A percentile compares a stretch with the other conserved stretches of the same genome.
phyloP scores from a whole-genome alignment of 2,888 invertebrate genomes.

The Cinara cedri region DNA sequence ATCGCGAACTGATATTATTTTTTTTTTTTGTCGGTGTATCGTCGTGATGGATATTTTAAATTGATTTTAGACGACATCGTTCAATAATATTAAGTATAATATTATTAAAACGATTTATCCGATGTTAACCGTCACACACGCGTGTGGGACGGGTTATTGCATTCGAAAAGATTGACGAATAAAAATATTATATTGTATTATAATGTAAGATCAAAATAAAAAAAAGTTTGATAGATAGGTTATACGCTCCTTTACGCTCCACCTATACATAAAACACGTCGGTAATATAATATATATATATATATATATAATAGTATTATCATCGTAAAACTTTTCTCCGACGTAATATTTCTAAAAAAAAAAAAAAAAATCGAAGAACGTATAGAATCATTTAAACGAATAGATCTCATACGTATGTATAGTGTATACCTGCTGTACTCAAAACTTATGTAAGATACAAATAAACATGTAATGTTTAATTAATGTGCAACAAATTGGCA shows the following conservation, averaged over 20 bases:
- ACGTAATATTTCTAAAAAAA: no score
- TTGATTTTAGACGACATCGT: background rate
- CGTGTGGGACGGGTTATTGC: background rate
- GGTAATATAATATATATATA: no score
- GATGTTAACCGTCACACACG: background rate
- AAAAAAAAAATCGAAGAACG: no score
- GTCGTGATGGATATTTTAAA: conserved; percentile 1
- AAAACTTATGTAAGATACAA: no score
- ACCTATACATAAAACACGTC: background rate
- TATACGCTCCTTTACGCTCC: no score
- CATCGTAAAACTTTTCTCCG: no score
- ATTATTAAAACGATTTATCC: conserved; percentile 23
- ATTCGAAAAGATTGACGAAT: conserved; percentile 8
- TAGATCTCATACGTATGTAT: no score
- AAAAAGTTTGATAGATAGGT: background rate
- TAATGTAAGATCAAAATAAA: background rate
- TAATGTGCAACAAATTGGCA: no score
- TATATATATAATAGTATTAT: background rate
- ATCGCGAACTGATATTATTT: background rate
- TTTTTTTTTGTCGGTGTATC: background rate
- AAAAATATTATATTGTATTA: background rate
- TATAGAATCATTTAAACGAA: no score
- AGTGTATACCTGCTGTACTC: no score
- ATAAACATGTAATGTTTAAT: no score
- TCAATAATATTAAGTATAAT: background rate